Percentiles rank a stretch among this genome's conserved stretches.
Evolutionary conservation across 2,888 invertebrate genomes (phyloP).

Genomic region (Nemoura dubitans): DNA sequence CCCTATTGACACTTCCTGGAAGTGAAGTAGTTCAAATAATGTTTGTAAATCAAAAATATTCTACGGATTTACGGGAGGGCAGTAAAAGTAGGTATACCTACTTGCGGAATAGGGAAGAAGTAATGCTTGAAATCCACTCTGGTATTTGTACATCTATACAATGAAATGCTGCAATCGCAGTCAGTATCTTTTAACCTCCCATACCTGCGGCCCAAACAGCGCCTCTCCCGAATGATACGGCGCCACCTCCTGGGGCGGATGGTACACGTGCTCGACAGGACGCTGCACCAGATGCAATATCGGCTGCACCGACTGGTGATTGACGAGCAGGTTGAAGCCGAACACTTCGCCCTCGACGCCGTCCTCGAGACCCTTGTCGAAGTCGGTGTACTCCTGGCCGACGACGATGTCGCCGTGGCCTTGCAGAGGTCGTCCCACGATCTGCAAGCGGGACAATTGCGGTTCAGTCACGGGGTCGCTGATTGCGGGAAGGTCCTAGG

Average conservation of each 20-base stretch:
- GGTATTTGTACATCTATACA: too few relatives aligned
- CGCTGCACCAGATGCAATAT: not conserved
- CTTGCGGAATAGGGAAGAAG: too few relatives aligned
- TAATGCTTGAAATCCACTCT: too few relatives aligned
- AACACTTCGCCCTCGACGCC: slow-evolving; percentile 75
- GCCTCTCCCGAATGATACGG: not conserved
- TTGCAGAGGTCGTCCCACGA: slow-evolving; percentile 65
- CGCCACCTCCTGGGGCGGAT: not conserved
- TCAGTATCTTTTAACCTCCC: too few relatives aligned
- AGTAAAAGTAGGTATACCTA: too few relatives aligned
- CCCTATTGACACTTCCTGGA: too few relatives aligned
- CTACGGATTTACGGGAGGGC: too few relatives aligned
- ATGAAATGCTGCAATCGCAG: too few relatives aligned
- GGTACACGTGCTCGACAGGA: not conserved
- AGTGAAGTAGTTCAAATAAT: too few relatives aligned
- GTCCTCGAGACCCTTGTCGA: slow-evolving; percentile 70
- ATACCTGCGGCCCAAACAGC: not conserved
- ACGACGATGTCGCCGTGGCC: slow-evolving; percentile 71
- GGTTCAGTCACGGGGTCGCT: not conserved
- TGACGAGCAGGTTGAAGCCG: slow-evolving; percentile 61
- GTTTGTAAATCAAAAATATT: too few relatives aligned
- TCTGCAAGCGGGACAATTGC: slow-evolving; percentile 63
- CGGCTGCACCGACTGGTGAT: not conserved
- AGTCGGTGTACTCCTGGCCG: slow-evolving; percentile 75
- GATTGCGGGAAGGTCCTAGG: slow-evolving; percentile 14